Percentiles rank a stretch among this genome's conserved stretches.
Conservation (phyloP, 2,797 vertebrate genomes). For the Psittacula echo region DNA sequence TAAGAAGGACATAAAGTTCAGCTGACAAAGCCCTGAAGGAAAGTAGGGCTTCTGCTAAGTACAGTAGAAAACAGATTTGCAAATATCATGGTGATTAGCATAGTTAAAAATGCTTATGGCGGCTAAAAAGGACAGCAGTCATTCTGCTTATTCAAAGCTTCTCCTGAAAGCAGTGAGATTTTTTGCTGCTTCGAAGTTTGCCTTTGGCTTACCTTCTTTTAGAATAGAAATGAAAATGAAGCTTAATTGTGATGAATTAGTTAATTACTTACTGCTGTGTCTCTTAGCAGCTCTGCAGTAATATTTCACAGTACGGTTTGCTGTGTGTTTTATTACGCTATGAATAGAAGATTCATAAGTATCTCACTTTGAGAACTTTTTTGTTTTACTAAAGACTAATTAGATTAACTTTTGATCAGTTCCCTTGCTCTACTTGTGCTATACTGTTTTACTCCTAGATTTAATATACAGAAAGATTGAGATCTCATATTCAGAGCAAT, state of each 20-base stretch:
- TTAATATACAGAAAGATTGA: background rate
- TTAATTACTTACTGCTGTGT: constrained; percentile 38
- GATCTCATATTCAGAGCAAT: background rate
- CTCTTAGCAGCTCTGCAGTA: constrained; percentile 8
- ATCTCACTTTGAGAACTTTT: background rate
- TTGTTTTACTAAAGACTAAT: background rate
- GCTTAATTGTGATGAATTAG: constrained; percentile 48
- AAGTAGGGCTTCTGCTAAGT: background rate
- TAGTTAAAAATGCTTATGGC: constrained; percentile 4
- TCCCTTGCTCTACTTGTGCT: background rate
- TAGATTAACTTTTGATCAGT: background rate
- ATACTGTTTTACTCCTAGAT: background rate
- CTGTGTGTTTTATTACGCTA: background rate
- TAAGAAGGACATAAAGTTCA: background rate
- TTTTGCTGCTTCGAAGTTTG: constrained; percentile 44
- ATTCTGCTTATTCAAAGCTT: constrained; percentile 27
- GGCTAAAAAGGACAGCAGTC: background rate
- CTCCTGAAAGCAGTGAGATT: constrained; percentile 4
- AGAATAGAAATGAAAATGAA: constrained; percentile 31
- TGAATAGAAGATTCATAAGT: background rate
- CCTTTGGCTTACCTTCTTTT: constrained; percentile 2
- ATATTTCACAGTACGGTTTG: constrained; percentile 4
- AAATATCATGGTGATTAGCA: constrained; percentile 3
- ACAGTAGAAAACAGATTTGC: constrained; percentile 23
- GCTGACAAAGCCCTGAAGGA: background rate